These are phyloP conservation scores for Hylomyscus alleni DNA, from an alignment of 2,797 vertebrate species.

Conservation along the genomic window DNA sequence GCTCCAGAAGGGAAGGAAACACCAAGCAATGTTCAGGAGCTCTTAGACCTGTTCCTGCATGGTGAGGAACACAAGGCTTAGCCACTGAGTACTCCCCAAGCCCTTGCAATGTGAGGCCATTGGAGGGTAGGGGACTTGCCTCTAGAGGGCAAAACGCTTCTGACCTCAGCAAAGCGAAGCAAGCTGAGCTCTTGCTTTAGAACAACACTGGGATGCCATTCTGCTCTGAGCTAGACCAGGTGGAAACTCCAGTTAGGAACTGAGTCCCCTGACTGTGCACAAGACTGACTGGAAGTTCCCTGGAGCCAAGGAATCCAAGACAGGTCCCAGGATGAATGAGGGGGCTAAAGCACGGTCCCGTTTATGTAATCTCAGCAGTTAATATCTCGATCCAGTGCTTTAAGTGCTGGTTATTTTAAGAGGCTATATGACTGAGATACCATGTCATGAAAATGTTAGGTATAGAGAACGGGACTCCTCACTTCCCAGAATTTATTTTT, in stretches of 20 bases:
- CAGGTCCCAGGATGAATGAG: neutral
- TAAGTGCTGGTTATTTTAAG: slow-evolving; percentile 10
- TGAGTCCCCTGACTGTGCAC: neutral
- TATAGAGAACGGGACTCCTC: neutral
- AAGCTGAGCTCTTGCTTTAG: slow-evolving; percentile 35
- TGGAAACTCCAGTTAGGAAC: neutral
- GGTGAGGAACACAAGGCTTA: slow-evolving; percentile 2
- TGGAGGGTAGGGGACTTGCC: neutral
- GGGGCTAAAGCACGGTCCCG: neutral
- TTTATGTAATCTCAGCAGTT: slow-evolving; percentile 17
- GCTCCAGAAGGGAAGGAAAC: slow-evolving; percentile 25
- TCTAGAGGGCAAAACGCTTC: neutral
- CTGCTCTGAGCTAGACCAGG: neutral
- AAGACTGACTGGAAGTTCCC: neutral
- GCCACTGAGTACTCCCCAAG: neutral
- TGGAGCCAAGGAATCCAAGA: neutral
- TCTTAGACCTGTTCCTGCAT: neutral
- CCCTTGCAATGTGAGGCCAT: neutral
- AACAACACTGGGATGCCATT: neutral
- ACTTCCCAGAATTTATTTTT: neutral
- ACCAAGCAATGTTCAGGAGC: neutral
- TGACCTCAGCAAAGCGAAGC: slow-evolving; percentile 13
- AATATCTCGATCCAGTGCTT: neutral
- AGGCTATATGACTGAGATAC: neutral
- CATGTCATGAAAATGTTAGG: neutral